Conservation (phyloP, 2,113 vertebrate genomes). For the Phalacrocorax aristotelis region DNA sequence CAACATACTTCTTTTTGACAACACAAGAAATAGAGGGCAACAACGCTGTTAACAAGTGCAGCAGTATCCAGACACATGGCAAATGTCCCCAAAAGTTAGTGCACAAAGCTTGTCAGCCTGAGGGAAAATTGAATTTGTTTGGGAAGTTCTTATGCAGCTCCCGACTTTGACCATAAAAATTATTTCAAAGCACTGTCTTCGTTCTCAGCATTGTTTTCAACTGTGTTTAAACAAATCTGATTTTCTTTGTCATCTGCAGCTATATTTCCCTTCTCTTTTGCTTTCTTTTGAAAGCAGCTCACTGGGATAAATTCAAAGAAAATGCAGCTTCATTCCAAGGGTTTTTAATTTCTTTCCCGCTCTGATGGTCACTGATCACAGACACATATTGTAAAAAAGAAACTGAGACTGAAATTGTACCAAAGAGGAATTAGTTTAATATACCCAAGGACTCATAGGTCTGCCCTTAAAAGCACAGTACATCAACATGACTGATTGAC, state of each 20-base stretch:
- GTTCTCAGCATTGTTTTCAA: slow-evolving; percentile 24
- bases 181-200: background rate
- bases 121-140: background rate
- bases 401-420: background rate
- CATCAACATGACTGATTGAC: rapidly evolving
- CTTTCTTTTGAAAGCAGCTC: background rate
- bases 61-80: background rate
- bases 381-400: background rate
- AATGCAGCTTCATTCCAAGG: background rate
- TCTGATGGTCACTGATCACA: background rate
- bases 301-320: background rate
- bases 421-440: background rate
- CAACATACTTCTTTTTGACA: background rate
- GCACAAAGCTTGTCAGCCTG: background rate
- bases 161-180: background rate
- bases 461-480: background rate
- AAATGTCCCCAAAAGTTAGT: background rate
- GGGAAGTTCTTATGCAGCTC: background rate
- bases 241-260: slow-evolving; percentile 17
- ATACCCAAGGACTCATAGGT: background rate
- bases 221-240: slow-evolving; percentile 20
- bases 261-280: background rate
- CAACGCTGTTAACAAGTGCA: background rate
- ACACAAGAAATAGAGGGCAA: background rate
- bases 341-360: background rate